phyloP scores from a whole-genome alignment of 2,888 invertebrate species.

The Aphodius sticticus region DNA sequence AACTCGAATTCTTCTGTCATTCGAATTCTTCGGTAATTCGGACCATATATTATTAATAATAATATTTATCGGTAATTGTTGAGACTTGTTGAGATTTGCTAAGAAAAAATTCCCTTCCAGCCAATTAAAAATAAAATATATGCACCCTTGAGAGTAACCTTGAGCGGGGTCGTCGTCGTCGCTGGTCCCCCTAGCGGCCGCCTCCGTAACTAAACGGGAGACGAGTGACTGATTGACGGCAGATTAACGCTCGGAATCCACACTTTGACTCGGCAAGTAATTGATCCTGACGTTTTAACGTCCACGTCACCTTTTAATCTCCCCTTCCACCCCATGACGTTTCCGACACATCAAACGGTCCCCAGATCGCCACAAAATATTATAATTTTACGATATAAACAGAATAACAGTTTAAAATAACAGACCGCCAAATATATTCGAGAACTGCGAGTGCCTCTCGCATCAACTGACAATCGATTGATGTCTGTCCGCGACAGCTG shows the following conservation, averaged over 20 bases:
- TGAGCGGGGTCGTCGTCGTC: not conserved
- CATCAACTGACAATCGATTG: constrained; percentile 38
- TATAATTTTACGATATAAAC: not conserved
- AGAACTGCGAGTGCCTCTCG: constrained; percentile 5
- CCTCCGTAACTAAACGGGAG: constrained; percentile 4
- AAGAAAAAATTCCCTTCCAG: not conserved
- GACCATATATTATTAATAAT: no score
- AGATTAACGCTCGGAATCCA: constrained; percentile 18
- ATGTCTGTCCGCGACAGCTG: constrained; percentile 36
- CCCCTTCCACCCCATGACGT: not conserved
- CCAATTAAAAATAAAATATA: not conserved
- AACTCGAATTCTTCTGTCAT: no score
- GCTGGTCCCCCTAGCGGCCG: not conserved
- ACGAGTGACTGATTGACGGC: constrained; percentile 23
- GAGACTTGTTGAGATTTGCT: not conserved
- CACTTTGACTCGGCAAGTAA: not conserved
- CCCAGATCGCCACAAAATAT: not conserved
- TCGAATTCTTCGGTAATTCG: no score
- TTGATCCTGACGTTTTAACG: not conserved
- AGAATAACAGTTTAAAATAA: not conserved
- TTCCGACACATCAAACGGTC: not conserved
- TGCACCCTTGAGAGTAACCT: not conserved
- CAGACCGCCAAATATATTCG: not conserved
- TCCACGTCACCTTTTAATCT: not conserved
- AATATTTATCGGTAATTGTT: no score